Conservation (phyloP, 2,797 vertebrate species). For the Centroberyx gerrardi region DNA sequence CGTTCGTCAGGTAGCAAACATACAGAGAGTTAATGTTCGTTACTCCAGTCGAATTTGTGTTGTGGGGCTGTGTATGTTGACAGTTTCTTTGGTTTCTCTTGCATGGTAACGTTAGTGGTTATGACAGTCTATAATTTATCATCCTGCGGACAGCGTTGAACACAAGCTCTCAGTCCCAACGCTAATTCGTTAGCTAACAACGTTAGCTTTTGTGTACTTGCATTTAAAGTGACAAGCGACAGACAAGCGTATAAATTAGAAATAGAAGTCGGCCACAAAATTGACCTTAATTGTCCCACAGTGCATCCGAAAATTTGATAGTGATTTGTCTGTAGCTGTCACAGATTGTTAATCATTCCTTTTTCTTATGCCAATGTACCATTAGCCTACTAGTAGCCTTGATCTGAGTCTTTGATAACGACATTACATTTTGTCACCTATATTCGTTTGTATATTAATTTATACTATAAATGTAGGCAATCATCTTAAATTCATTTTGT, state of each 20-base stretch:
- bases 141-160: background rate
- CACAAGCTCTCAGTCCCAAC: background rate
- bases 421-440: background rate
- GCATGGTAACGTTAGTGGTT: background rate
- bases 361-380: background rate
- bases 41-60: background rate
- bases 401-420: background rate
- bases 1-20: background rate
- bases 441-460: background rate
- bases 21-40: conserved; percentile 1
- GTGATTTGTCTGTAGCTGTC: background rate
- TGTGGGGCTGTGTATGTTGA: background rate
- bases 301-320: background rate
- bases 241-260: background rate
- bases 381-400: background rate
- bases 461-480: background rate
- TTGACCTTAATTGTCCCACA: fast-evolving
- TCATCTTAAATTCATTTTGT: background rate
- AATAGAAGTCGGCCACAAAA: background rate
- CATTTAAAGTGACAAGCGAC: background rate
- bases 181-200: conserved; percentile 15
- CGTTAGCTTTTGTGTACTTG: conserved; percentile 22
- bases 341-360: conserved; percentile 40
- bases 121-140: background rate
- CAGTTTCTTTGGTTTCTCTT: background rate